Percentiles rank a stretch among this genome's conserved stretches.
Conservation (phyloP, 2,888 invertebrate species). For the Agrypnus murinus region DNA sequence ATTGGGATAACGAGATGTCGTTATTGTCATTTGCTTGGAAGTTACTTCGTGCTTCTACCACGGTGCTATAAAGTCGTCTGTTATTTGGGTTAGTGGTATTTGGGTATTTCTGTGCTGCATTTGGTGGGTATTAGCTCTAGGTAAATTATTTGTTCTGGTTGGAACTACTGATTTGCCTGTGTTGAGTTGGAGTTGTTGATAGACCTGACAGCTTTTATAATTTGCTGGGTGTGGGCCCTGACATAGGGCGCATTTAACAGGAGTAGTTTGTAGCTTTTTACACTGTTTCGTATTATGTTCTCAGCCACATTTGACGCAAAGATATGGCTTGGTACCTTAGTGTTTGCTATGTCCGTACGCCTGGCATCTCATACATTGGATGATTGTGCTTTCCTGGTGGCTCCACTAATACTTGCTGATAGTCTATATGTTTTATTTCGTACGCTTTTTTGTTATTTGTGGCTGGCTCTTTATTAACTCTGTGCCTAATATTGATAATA, state of each 20-base stretch:
- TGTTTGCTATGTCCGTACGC: not conserved
- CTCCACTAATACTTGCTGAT: conserved; percentile 17
- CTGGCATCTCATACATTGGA: not conserved
- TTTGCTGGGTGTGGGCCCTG: too few species aligned
- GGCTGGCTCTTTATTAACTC: not conserved
- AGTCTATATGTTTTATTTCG: conserved; percentile 6
- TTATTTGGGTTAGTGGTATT: not conserved
- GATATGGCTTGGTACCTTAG: not conserved
- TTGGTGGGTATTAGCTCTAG: not conserved
- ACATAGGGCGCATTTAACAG: not conserved
- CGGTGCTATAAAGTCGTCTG: not conserved
- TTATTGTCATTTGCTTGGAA: conserved; percentile 7
- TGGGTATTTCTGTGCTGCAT: not conserved
- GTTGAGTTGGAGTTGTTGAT: conserved; percentile 1
- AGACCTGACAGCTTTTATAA: not conserved
- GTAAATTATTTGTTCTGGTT: not conserved
- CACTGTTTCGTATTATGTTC: not conserved
- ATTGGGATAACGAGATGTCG: conserved; percentile 18
- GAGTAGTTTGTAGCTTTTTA: not conserved
- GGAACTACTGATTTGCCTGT: conserved; percentile 2
- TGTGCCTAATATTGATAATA: not conserved
- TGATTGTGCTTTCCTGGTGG: not conserved
- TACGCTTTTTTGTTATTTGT: not conserved
- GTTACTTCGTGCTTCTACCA: not conserved
- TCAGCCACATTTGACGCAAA: not conserved